phyloP scores from a whole-genome alignment of 2,113 vertebrate species.

The Micronycteris hirsuta region DNA sequence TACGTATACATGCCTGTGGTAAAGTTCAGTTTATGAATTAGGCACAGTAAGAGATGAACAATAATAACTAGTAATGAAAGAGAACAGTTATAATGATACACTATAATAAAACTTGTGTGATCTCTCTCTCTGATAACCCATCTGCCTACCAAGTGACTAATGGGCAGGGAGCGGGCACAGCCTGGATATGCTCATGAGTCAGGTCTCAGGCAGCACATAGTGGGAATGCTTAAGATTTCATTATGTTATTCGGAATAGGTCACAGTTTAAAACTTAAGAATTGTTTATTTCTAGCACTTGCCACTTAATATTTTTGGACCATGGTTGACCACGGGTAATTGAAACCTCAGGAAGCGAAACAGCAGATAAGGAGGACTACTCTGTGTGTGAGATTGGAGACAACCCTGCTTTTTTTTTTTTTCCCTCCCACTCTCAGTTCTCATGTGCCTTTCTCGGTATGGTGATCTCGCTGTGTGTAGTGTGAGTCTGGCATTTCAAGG shows the following conservation, averaged over 20 bases:
- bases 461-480: not conserved
- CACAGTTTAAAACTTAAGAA: not conserved
- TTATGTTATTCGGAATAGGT: not conserved
- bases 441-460: not conserved
- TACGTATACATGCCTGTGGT: too few species aligned
- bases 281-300: not conserved
- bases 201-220: not conserved
- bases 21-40: not conserved
- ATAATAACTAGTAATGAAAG: not conserved
- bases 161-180: not conserved
- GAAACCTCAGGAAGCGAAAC: not conserved
- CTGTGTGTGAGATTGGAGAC: not conserved
- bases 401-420: not conserved
- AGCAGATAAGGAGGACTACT: not conserved
- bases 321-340: not conserved
- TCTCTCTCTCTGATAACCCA: not conserved
- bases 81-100: not conserved
- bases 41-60: not conserved
- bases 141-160: not conserved
- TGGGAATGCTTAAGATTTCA: not conserved
- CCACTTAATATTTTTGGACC: not conserved
- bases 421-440: too few species aligned
- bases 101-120: not conserved
- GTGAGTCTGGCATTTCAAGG: not conserved
- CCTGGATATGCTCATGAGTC: not conserved